These are phyloP conservation scores for Haliclona indistincta DNA, from an alignment of 37 sponge, comb jelly and placozoan species.

Conservation along the genomic window DNA sequence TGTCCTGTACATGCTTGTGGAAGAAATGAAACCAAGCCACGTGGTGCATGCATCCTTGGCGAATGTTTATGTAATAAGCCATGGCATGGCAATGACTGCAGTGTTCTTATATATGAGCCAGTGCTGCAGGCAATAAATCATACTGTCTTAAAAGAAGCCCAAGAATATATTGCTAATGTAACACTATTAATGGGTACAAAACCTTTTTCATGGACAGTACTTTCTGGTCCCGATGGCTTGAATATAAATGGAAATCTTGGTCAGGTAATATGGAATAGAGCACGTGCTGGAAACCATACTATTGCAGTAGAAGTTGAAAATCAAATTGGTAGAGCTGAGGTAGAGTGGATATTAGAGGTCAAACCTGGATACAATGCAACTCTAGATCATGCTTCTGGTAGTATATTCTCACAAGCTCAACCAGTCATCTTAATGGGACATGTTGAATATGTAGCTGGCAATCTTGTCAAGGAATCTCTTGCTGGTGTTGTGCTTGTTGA, in stretches of 20 bases:
- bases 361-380: conserved; percentile 19
- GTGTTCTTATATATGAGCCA: conserved; percentile 14
- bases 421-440: conserved; percentile 22
- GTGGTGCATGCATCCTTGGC: conserved; percentile 12
- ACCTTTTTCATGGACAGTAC: conserved; percentile 27
- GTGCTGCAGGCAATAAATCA: conserved; percentile 11
- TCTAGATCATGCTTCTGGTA: conserved; percentile 13
- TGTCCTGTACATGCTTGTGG: conserved; percentile 35
- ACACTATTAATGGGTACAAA: conserved; percentile 20
- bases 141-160: conserved; percentile 5
- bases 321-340: conserved; percentile 4
- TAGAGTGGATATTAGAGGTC: conserved; percentile 8
- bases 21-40: conserved; percentile 26
- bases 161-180: background rate
- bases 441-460: background rate
- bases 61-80: conserved; percentile 22
- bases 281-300: conserved; percentile 40
- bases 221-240: conserved; percentile 22
- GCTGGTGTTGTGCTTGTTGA: conserved; percentile 24
- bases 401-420: background rate
- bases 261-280: conserved; percentile 13
- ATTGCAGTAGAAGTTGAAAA: conserved; percentile 11
- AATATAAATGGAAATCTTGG: background rate
- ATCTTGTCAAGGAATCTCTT: background rate
- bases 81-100: conserved; percentile 27